Evolutionary conservation across 2,797 vertebrate species (phyloP).

Genomic region (Tenualosa thibaudeaui): DNA sequence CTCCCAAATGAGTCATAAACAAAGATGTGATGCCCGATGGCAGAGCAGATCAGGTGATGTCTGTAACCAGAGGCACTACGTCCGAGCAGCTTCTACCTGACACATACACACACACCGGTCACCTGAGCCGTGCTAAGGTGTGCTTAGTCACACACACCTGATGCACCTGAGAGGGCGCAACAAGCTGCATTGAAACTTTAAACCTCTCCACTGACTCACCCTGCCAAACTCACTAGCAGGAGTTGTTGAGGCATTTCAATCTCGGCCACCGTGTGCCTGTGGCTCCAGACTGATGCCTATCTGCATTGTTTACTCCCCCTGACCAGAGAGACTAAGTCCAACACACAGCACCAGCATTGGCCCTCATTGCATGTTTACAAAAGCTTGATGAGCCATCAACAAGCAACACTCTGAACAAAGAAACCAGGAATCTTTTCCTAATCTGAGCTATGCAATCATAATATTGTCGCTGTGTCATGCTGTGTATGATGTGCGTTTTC

Average conservation of each 20-base stretch:
- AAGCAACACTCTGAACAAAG: not conserved
- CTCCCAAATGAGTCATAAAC: not conserved
- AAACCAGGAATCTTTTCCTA: not conserved
- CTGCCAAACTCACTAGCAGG: not conserved
- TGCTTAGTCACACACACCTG: not conserved
- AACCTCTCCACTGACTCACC: constrained; percentile 57
- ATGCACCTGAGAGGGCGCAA: not conserved
- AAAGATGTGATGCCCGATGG: not conserved
- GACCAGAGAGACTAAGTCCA: constrained; percentile 37
- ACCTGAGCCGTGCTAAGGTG: not conserved
- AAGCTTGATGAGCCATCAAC: not conserved
- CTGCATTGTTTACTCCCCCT: constrained; percentile 47
- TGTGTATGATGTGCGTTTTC: not conserved
- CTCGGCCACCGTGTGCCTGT: constrained; percentile 21
- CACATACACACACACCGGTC: not conserved
- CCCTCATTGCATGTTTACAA: not conserved
- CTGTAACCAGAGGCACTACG: not conserved
- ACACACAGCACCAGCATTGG: not conserved
- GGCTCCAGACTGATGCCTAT: constrained; percentile 60
- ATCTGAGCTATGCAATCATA: not conserved
- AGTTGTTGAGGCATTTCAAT: constrained; percentile 8
- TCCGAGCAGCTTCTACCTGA: not conserved
- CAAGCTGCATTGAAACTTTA: constrained; percentile 23
- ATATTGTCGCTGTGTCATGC: not conserved
- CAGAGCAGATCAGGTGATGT: not conserved